Base-by-base conservation (phyloP, 1,140 invertebrate genomes). In the Drosophila rhopaloa region DNA sequence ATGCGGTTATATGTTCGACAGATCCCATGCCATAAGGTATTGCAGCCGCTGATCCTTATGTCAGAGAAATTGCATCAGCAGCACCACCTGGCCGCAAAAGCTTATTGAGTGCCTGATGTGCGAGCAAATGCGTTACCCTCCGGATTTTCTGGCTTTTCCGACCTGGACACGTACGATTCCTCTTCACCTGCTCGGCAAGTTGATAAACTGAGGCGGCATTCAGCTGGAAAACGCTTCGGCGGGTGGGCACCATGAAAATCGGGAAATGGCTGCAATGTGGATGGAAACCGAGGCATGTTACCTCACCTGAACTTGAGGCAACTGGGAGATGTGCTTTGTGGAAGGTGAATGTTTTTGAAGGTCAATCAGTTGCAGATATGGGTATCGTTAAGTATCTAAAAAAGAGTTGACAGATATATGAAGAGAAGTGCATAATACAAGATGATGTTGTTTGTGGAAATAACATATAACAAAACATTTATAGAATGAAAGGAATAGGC, bases 61-160 rank as follows among this genome's bases (percentile, higher is more conserved):
- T 63, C 55, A 60, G 27, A 43, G 55, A 19, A 62, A 65, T 65
- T 62, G 57, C 62, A 62, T 65, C 56, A 65, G 62, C 29, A 46
- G 56, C n/a, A n/a, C 29, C 51, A 62, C 27, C 50, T 29, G 37
- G 50, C 50, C 53, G 48, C 61, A 63, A 29, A 43, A 61, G 57
- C 41, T 61, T 38, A 38, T 47, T 47, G 43, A 38, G 57, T 47
- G 37, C 53, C 38, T 14, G 38, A 19, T 55, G 27, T 13, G 47
- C 24, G 2, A 9, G 10, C 8, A 46, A 46, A 19, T 19, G 43
- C 43, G 14, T 19, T 7, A 37, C 13, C 10, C 24, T 11, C 14
- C 24, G 9, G 6, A 1, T 2, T 14, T 41, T 19, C 11, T 11
- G 10, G 19, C 2, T 2, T 14, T 41, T 19, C 11, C 14, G 10